Evolutionary conservation across 2,113 vertebrate species (phyloP).

Genomic region (Anoplopoma fimbria): DNA sequence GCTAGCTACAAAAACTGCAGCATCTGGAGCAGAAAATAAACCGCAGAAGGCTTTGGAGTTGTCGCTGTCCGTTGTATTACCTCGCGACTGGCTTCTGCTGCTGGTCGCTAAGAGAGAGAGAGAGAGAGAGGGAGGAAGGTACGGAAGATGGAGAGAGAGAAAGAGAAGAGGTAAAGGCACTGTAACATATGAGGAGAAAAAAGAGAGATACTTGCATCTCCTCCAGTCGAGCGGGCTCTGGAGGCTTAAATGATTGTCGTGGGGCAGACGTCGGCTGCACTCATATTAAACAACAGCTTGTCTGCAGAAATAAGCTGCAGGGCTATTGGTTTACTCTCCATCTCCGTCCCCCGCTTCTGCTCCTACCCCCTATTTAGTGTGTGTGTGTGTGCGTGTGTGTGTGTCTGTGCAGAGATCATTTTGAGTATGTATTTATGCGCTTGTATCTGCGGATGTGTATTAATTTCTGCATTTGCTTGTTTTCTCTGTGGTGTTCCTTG

Average conservation of each 20-base stretch:
- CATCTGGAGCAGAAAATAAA: constrained; percentile 23
- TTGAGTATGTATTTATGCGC: not conserved
- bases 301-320: constrained; percentile 75
- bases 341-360: constrained; percentile 44
- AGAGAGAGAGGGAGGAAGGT: not conserved
- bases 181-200: constrained; percentile 41
- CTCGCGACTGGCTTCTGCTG: constrained; percentile 29
- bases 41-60: constrained; percentile 13
- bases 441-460: not conserved
- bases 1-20: not conserved
- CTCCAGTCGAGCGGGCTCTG: constrained; percentile 71
- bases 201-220: constrained; percentile 36
- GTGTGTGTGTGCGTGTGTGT: constrained; percentile 80
- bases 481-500: not conserved
- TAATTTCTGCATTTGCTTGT: not conserved
- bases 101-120: constrained; percentile 4
- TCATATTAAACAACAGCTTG: constrained; percentile 81
- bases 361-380: constrained; percentile 52
- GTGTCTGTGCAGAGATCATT: constrained; percentile 56
- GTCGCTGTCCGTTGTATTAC: too few relatives aligned
- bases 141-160: not conserved
- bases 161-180: constrained; percentile 40
- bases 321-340: constrained; percentile 71
- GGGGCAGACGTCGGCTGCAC: constrained; percentile 65
- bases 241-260: constrained; percentile 73